phyloP scores from a whole-genome alignment of 2,797 vertebrate species.

The Sebastes minor region DNA sequence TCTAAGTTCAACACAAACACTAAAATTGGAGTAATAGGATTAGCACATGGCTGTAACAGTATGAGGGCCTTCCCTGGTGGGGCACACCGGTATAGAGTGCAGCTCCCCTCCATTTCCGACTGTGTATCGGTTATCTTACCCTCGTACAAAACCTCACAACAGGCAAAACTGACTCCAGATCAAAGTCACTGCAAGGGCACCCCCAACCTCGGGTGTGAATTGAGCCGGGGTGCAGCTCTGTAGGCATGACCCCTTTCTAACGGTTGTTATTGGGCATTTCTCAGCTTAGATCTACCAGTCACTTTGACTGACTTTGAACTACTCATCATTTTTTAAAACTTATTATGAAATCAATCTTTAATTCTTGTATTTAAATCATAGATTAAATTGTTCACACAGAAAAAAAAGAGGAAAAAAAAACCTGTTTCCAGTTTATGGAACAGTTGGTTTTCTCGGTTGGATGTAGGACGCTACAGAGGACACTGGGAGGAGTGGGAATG shows the following conservation, averaged over 20 bases:
- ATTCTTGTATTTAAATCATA: not conserved
- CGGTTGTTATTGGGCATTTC: not conserved
- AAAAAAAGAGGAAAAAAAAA: not conserved
- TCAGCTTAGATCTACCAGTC: not conserved
- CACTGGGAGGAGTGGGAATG: slow-evolving; percentile 89
- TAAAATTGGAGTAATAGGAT: slow-evolving; percentile 55
- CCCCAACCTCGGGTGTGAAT: slow-evolving; percentile 35
- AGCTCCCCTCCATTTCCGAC: slow-evolving; percentile 7
- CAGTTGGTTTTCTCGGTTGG: slow-evolving; percentile 48
- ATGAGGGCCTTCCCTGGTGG: slow-evolving; percentile 37
- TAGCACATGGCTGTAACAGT: slow-evolving; percentile 50
- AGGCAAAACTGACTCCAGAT: slow-evolving; percentile 66
- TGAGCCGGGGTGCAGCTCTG: slow-evolving; percentile 8
- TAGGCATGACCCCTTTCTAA: slow-evolving; percentile 1
- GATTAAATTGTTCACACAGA: not conserved
- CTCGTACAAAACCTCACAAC: slow-evolving; percentile 54
- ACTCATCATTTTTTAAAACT: not conserved
- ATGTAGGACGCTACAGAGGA: slow-evolving; percentile 76
- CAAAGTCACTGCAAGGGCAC: slow-evolving; percentile 46
- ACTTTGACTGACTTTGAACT: not conserved
- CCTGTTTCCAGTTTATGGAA: slow-evolving; percentile 34
- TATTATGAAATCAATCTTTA: not conserved
- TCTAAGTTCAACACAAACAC: slow-evolving; percentile 37
- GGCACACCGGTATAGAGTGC: not conserved
- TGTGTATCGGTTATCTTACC: slow-evolving; percentile 51